These are phyloP conservation scores for Tortricodes alternella DNA, from an alignment of 2,888 invertebrate genomes.

Conservation along the genomic window DNA sequence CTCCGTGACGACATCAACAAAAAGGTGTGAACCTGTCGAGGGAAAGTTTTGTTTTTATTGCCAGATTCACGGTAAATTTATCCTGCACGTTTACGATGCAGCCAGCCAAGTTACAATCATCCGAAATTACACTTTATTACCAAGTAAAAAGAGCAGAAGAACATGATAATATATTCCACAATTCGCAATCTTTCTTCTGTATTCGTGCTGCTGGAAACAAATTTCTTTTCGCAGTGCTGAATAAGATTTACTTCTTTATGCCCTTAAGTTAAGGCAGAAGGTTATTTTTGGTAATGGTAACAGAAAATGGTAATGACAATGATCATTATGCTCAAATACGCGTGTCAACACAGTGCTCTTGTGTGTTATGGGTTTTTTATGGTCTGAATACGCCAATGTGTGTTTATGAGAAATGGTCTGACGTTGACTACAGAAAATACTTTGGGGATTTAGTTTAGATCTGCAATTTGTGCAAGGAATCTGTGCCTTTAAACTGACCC, in stretches of 20 bases:
- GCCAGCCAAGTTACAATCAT: background rate
- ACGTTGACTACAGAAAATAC: no score
- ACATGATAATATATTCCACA: background rate
- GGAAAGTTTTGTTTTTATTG: conserved; percentile 42
- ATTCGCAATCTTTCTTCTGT: background rate
- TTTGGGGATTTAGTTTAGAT: no score
- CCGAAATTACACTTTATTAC: background rate
- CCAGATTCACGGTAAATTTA: conserved; percentile 35
- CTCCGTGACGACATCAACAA: conserved; percentile 43
- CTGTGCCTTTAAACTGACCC: no score
- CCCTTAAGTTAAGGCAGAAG: background rate
- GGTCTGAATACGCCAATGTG: background rate
- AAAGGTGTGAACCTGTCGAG: conserved; percentile 64
- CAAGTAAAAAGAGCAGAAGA: background rate
- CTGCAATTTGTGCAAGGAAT: no score
- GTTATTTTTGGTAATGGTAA: background rate
- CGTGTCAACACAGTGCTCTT: conserved; percentile 2
- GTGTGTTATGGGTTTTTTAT: conserved; percentile 5
- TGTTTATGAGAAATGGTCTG: background rate
- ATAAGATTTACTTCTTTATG: background rate
- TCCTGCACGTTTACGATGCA: background rate
- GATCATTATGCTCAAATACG: conserved; percentile 2
- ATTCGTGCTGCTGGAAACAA: background rate
- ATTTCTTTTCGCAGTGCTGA: background rate
- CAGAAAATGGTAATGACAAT: background rate